Conservation (phyloP, 2,888 invertebrate species). For the Habrosyne pyritoides region DNA sequence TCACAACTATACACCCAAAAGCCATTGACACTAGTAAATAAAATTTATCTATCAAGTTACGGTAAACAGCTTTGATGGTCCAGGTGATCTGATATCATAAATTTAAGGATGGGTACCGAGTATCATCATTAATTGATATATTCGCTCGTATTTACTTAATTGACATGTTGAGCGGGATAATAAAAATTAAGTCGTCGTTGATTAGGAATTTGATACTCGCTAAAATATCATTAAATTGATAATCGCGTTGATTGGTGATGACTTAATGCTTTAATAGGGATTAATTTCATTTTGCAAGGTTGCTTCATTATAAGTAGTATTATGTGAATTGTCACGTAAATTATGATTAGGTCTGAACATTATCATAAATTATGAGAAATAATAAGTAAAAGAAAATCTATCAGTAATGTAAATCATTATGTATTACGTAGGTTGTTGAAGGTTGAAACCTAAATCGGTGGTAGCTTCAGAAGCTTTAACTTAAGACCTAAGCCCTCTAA, state of each 20-base stretch:
- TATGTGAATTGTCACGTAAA: background rate
- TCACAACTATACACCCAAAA: constrained; percentile 55
- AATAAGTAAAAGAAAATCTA: background rate
- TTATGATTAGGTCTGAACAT: too few species aligned
- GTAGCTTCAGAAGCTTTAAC: too few species aligned
- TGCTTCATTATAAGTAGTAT: background rate
- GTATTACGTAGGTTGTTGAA: too few species aligned
- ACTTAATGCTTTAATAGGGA: background rate
- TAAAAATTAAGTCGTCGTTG: background rate
- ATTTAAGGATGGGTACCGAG: constrained; percentile 35
- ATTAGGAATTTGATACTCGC: background rate
- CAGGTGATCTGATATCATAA: constrained; percentile 58
- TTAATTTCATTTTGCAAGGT: background rate
- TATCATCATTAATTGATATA: constrained; percentile 37
- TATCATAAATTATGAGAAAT: background rate
- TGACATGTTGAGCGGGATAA: background rate
- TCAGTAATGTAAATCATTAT: too few species aligned
- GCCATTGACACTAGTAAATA: constrained; percentile 70
- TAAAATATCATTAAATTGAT: background rate
- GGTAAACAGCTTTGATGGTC: constrained; percentile 63
- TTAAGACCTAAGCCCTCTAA: too few species aligned
- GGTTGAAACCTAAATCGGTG: too few species aligned
- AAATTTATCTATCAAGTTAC: constrained; percentile 63
- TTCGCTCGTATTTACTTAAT: constrained; percentile 37
- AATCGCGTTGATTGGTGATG: background rate